Conservation (phyloP, 2,113 vertebrate species). For the Myxocyprinus asiaticus region DNA sequence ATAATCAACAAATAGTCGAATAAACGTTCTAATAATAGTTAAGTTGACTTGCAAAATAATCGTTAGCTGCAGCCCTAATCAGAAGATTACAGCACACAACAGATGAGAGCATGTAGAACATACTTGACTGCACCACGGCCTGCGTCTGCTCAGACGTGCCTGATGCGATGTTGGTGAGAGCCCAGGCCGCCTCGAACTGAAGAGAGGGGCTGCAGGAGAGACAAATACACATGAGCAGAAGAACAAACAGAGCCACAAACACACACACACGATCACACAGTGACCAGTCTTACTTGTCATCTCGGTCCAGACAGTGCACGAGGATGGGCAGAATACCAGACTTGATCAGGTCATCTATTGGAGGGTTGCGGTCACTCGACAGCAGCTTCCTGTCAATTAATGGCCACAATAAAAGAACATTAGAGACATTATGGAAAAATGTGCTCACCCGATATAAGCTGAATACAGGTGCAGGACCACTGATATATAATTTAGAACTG, state of each 20-base stretch:
- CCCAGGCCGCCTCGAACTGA: conserved; percentile 99
- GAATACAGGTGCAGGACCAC: no score
- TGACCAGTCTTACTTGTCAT: conserved; percentile 89
- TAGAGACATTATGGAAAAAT: no score
- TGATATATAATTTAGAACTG: no score
- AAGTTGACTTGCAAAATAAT: no score
- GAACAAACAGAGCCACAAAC: neutral
- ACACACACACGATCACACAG: neutral
- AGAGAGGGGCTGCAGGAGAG: conserved; percentile 86
- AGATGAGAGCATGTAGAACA: conserved; percentile 63
- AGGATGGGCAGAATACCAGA: conserved; percentile 98
- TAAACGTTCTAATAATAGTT: no score
- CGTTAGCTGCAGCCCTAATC: no score
- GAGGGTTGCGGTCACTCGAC: conserved; percentile 98
- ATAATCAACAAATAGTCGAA: no score
- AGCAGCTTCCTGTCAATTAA: conserved; percentile 85
- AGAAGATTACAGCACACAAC: neutral
- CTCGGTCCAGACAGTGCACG: conserved; percentile 98
- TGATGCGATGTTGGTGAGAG: conserved; percentile 97
- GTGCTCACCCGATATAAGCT: no score
- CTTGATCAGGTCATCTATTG: conserved; percentile 97
- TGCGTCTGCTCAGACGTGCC: conserved; percentile 98
- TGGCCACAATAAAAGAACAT: neutral
- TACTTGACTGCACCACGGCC: conserved; percentile 97
- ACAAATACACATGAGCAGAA: neutral